Evolutionary conservation across 2,888 invertebrate species (phyloP).

Genomic region (Meganola albula): DNA sequence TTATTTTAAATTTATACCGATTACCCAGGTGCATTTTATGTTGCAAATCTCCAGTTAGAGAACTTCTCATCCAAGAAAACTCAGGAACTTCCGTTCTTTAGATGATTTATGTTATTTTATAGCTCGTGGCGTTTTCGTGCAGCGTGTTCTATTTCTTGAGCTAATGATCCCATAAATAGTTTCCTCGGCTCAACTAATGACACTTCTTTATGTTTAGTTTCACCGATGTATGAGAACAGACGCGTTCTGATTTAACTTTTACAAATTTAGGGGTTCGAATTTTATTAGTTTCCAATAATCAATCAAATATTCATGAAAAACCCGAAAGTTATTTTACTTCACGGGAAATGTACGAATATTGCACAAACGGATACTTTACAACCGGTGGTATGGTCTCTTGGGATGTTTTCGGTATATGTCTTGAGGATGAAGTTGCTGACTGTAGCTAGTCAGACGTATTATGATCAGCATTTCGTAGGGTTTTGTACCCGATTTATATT

Average conservation of each 20-base stretch:
- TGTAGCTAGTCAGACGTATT: too few species aligned
- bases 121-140: slow-evolving; percentile 4
- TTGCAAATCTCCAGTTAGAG: slow-evolving; percentile 4
- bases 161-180: slow-evolving; percentile 55
- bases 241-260: slow-evolving; percentile 4
- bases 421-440: too few species aligned
- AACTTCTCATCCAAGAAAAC: slow-evolving; percentile 11
- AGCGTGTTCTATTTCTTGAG: slow-evolving; percentile 28
- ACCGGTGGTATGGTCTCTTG: too few species aligned
- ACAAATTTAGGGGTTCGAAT: neutral
- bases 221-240: slow-evolving; percentile 18
- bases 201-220: slow-evolving; percentile 26
- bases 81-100: slow-evolving; percentile 22
- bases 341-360: too few species aligned
- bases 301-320: too few species aligned
- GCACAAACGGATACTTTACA: too few species aligned
- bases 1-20: neutral
- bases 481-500: too few species aligned
- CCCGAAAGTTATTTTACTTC: too few species aligned
- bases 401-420: too few species aligned
- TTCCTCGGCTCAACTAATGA: slow-evolving; percentile 20
- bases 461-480: too few species aligned
- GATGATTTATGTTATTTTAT: slow-evolving; percentile 17
- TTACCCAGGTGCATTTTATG: neutral
- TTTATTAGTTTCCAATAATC: too few species aligned